Base-by-base conservation (phyloP, 2,797 vertebrate genomes). In the Philypnodon macrostomus region DNA sequence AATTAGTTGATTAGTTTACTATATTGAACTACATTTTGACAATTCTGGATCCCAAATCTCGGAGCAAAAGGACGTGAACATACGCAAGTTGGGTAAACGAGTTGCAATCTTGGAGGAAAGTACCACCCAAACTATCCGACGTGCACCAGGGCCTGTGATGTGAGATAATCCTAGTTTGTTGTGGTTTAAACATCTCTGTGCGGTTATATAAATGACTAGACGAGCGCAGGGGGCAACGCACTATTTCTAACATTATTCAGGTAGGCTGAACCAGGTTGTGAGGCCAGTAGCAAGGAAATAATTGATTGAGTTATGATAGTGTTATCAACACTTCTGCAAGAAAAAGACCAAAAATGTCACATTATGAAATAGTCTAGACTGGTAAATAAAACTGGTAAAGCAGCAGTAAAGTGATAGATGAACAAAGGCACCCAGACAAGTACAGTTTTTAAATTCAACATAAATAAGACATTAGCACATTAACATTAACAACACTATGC, bases 371-470 rank as follows among this genome's bases (percentile, higher is more conserved):
- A 16, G 46, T 62, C 44, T 38, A 21, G 8, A 33, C 30, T 12
- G 53, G 5, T 14, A 8, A 37, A 47, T 35, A 68, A 68, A n/a
- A n/a, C n/a, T 58, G 51, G 61, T 68, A 71, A 60, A 76, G 67
- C 17, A 18, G 35, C 8, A 37, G 35, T 4, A 37, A 16, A 37
- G n/a, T n/a, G n/a, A n/a, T n/a, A n/a, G n/a, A n/a, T n/a, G n/a
- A n/a, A n/a, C n/a, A n/a, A n/a, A n/a, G n/a, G n/a, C n/a, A n/a
- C n/a, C n/a, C n/a, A n/a, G n/a, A n/a, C n/a, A n/a, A n/a, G n/a
- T n/a, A n/a, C n/a, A 9, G 33, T 7, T 6, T n/a, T 19, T 16
- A 36, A 36, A 36, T 1, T 17, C 14, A 35, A 35, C n/a, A 23
- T 38, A 38, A 38, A 38, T 1, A 10, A 21, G 17, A 38, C 1